Evolutionary conservation across 2,888 invertebrate genomes (phyloP), one percentile per base, ranked within the genome.

Genomic region (Capitulum mitella): DNA sequence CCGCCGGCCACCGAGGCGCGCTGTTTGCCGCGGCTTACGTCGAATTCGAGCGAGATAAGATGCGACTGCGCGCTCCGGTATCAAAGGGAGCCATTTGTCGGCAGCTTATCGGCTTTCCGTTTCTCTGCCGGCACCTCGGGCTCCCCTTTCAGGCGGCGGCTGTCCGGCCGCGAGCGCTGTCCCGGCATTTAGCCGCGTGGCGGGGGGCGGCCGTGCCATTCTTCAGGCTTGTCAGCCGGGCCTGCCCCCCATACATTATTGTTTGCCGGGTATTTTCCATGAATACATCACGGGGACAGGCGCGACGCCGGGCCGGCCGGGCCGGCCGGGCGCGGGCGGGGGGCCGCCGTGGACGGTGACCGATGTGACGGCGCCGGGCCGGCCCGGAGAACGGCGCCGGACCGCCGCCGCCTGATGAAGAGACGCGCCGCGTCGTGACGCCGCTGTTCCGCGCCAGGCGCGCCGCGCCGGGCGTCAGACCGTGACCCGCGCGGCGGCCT

Each of bases 151-250:
- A 22, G 37, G 40, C 6, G 40, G 26, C 1, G 26, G 14, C 3
- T 10, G 26, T 37, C 70, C 37, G 26, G 22, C 40, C 8, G 37
- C 26, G 40, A 22, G 70, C 37, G 70, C 26, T 12, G 37, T 37
- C 10, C 58, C 40, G 70, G 26, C n/a, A 40, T 70, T 70, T 70
- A 70, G 70, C 40, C 37, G 70, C 70, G 10, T 34, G 26, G 70
- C 70, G 26, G 70, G 70, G 40, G 70, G 40, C 40, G 70, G 8
- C 40, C 70, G 22, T 12, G 70, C 37, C 70, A 70, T 70, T 70
- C 70, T 70, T 40, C 70, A 70, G 70, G 70, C 26, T 40, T 70
- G 70, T 70, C 70, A 40, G 70, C 70, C 40, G 10, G 58, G 10
- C 37, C 40, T 22, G 26, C 22, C 70, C 70, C 40, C 70, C 70